A percentile compares a stretch with the other conserved stretches of the same genome.
Evolutionary conservation across 2,888 invertebrate species (phyloP).

Genomic region (Germaria angustata): DNA sequence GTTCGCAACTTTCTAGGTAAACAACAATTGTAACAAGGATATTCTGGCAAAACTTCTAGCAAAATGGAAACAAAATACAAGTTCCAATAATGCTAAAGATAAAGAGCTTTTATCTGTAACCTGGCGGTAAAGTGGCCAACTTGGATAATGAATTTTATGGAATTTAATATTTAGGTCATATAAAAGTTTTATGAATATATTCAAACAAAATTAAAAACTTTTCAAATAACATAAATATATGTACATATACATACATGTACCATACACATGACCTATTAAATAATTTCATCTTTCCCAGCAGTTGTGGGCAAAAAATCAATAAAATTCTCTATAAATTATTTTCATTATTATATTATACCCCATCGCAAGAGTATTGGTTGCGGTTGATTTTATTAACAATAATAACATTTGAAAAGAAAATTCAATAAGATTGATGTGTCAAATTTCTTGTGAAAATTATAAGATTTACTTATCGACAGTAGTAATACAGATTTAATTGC

Average conservation of each 20-base stretch:
- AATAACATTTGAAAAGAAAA: neutral
- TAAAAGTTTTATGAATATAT: neutral
- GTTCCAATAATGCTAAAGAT: too few relatives aligned
- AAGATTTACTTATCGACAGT: neutral
- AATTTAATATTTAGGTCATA: neutral
- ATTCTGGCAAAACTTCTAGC: too few relatives aligned
- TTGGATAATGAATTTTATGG: too few relatives aligned
- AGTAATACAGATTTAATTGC: neutral
- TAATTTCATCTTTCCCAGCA: neutral
- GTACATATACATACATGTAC: neutral
- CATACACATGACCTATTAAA: neutral
- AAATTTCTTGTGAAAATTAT: neutral
- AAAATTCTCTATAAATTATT: constrained; percentile 6
- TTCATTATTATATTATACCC: constrained; percentile 14
- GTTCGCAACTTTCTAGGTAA: too few relatives aligned
- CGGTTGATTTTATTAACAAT: constrained; percentile 1
- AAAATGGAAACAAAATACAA: too few relatives aligned
- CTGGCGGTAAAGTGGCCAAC: too few relatives aligned
- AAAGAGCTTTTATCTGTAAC: too few relatives aligned
- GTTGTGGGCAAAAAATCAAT: constrained; percentile 15
- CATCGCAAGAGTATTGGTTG: neutral
- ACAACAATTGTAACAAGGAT: too few relatives aligned
- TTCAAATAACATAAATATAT: neutral
- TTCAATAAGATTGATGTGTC: neutral
- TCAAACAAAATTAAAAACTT: neutral